phyloP scores from a whole-genome alignment of 2,797 vertebrate genomes.

The Peromyscus aztecus region DNA sequence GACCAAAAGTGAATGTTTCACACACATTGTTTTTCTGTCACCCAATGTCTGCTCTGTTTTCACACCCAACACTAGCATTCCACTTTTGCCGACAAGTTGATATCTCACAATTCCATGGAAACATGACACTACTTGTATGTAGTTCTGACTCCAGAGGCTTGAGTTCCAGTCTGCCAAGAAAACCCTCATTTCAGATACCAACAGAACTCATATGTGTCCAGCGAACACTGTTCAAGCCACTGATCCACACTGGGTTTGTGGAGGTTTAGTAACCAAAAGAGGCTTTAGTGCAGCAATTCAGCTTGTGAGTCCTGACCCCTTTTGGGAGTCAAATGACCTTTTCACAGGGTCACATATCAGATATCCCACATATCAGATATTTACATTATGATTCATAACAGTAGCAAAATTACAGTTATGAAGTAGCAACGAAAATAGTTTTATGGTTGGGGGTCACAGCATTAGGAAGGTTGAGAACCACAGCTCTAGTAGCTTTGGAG shows the following conservation, averaged over 20 bases:
- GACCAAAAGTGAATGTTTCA: not conserved
- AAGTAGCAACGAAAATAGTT: too few species aligned
- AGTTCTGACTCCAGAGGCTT: not conserved
- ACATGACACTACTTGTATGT: not conserved
- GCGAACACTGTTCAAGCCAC: not conserved
- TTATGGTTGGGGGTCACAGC: too few species aligned
- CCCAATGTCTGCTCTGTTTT: not conserved
- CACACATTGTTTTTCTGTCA: not conserved
- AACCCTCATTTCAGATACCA: not conserved
- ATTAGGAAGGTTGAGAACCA: too few species aligned
- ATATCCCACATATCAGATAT: too few species aligned
- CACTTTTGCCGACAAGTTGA: not conserved
- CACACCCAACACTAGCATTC: not conserved
- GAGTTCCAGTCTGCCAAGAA: not conserved
- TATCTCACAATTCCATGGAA: not conserved
- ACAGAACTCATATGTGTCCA: not conserved
- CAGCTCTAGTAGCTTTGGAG: not conserved
- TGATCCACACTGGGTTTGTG: not conserved
- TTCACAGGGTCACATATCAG: too few species aligned
- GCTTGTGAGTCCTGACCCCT: too few species aligned
- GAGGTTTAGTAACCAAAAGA: too few species aligned
- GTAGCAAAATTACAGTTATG: too few species aligned
- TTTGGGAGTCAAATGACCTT: too few species aligned
- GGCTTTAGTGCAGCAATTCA: too few species aligned
- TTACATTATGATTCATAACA: too few species aligned